Percentiles rank a stretch among this genome's conserved stretches.
Conservation (phyloP, 2,113 vertebrate genomes). For the Morone chrysops region DNA sequence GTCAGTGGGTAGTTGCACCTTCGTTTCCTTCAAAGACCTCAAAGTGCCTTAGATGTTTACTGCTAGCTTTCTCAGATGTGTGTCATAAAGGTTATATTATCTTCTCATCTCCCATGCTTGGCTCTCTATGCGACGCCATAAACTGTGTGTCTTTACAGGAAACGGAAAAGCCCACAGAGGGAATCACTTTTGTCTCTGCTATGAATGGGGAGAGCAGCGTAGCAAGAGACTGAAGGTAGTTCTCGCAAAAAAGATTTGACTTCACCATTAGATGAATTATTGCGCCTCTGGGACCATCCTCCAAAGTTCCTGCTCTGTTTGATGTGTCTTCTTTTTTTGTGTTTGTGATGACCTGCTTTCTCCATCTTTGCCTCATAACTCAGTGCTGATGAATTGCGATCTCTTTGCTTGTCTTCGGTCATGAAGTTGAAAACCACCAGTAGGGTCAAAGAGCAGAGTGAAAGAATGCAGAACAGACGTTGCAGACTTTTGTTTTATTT, state of each 20-base stretch:
- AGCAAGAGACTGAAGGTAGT: background rate
- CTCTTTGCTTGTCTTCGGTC: background rate
- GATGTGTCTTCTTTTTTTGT: background rate
- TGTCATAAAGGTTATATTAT: background rate
- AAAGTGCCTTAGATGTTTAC: slow-evolving; percentile 19
- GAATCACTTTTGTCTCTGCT: background rate
- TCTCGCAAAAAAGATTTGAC: background rate
- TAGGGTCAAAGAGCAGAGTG: background rate
- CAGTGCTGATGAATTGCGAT: background rate
- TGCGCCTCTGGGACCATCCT: background rate
- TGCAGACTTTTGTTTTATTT: background rate
- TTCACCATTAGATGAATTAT: background rate
- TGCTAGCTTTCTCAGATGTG: slow-evolving; percentile 15
- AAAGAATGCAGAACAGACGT: background rate
- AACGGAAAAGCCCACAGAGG: background rate
- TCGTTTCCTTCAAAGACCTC: background rate
- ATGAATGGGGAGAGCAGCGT: background rate
- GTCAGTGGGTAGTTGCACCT: background rate
- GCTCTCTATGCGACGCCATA: background rate
- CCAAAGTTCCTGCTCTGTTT: background rate
- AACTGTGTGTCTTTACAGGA: background rate
- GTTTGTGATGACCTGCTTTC: slow-evolving; percentile 2
- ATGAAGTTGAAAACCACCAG: background rate
- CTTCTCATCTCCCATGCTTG: background rate
- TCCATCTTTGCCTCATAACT: background rate